These are phyloP conservation scores for Dryoscopus gambensis DNA, from an alignment of 2,113 vertebrate species.

Conservation along the genomic window DNA sequence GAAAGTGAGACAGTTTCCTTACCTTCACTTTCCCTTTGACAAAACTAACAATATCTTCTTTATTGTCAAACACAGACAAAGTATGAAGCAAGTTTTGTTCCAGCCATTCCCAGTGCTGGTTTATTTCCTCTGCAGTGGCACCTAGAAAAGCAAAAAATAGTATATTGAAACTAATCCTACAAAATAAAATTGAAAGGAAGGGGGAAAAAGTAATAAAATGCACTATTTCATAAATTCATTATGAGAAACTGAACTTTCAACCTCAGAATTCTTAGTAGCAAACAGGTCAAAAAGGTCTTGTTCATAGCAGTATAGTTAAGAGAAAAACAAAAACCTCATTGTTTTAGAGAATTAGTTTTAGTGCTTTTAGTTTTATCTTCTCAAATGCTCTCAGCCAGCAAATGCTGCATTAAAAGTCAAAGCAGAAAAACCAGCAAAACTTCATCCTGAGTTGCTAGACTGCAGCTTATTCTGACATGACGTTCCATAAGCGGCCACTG, in stretches of 20 bases:
- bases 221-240: background rate
- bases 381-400: background rate
- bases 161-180: background rate
- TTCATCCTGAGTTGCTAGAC: background rate
- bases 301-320: background rate
- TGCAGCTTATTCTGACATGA: background rate
- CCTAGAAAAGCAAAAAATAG: constrained; percentile 70
- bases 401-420: background rate
- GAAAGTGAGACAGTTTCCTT: background rate
- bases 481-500: background rate
- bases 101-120: constrained; percentile 95
- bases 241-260: constrained; percentile 2
- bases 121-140: constrained; percentile 88
- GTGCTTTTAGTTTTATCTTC: background rate
- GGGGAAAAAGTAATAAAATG: background rate
- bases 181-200: background rate
- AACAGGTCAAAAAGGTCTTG: background rate
- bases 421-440: background rate
- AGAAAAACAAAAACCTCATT: constrained; percentile 8
- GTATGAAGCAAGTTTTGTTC: constrained; percentile 91
- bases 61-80: constrained; percentile 94
- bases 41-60: constrained; percentile 91
- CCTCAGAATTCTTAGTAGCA: background rate
- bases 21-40: constrained; percentile 97
- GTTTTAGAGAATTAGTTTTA: background rate